These are phyloP conservation scores for Myodes glareolus DNA, from an alignment of 2,113 vertebrate genomes.

Conservation along the genomic window DNA sequence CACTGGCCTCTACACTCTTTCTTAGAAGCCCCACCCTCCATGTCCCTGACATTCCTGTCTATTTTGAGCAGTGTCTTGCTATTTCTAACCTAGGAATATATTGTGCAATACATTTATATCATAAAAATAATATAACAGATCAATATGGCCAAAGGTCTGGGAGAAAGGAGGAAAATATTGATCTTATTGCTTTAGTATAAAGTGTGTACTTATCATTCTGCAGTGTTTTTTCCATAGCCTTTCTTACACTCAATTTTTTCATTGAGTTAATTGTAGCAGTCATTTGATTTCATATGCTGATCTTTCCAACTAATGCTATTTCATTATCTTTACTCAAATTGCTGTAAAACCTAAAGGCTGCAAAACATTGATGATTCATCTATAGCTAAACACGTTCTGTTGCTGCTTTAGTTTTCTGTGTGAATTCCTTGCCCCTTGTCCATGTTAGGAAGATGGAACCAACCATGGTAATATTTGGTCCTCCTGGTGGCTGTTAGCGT, in stretches of 20 bases:
- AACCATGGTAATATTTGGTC: background rate
- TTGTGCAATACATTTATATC: background rate
- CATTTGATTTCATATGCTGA: background rate
- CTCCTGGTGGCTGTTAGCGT: background rate
- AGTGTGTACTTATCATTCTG: background rate
- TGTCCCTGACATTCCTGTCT: slow-evolving; percentile 25
- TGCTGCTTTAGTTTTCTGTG: background rate
- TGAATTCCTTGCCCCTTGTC: background rate
- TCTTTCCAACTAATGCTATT: background rate
- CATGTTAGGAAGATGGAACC: background rate
- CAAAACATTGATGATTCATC: background rate
- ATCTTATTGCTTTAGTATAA: background rate
- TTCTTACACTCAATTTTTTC: background rate
- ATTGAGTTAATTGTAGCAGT: slow-evolving; percentile 25
- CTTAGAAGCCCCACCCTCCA: background rate
- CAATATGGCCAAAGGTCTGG: background rate
- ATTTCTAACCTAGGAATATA: background rate
- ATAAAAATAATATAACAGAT: background rate
- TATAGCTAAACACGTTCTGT: background rate
- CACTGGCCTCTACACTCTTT: background rate
- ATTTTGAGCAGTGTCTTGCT: background rate
- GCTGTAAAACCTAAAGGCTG: background rate
- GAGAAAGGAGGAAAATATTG: background rate
- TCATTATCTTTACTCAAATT: background rate
- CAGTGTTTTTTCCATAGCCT: background rate